Conservation (phyloP, 1,140 invertebrate species). For the Stegodyphus mimosarum region DNA sequence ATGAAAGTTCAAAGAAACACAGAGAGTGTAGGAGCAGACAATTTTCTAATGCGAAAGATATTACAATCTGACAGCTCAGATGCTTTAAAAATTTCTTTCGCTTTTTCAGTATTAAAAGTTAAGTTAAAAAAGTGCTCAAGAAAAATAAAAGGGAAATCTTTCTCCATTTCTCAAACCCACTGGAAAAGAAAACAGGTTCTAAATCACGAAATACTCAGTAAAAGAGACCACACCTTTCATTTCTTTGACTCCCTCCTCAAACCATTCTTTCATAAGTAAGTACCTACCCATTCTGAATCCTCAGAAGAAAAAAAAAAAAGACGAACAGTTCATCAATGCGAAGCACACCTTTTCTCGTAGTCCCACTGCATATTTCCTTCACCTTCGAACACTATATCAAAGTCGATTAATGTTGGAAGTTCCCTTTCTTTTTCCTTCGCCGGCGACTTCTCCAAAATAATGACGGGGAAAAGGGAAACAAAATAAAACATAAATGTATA, state of each 20-base stretch:
- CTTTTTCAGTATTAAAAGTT: conserved; percentile 44
- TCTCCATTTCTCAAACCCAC: conserved; percentile 50
- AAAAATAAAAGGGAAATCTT: not conserved
- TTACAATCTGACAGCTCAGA: conserved; percentile 41
- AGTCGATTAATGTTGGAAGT: conserved; percentile 48
- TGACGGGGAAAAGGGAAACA: conserved; percentile 20
- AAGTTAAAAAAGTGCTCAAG: not conserved
- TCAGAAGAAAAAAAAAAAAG: conserved; percentile 2
- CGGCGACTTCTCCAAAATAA: conserved; percentile 34
- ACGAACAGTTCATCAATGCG: conserved; percentile 10
- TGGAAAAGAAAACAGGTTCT: conserved; percentile 53
- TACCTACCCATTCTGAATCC: conserved; percentile 49
- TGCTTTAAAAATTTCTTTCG: conserved; percentile 32
- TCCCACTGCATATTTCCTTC: conserved; percentile 30
- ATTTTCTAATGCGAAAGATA: not conserved
- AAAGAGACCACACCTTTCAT: conserved; percentile 41
- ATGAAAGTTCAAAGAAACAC: too few relatives aligned
- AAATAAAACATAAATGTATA: conserved; percentile 29
- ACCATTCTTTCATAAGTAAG: conserved; percentile 47
- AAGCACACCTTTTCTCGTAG: conserved; percentile 55
- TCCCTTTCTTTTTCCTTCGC: conserved; percentile 1
- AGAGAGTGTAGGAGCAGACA: not conserved
- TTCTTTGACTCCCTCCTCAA: conserved; percentile 33
- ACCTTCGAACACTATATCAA: conserved; percentile 45
- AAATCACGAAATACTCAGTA: conserved; percentile 23